A percentile compares a stretch with the other conserved stretches of the same genome.
Evolutionary conservation across 2,113 vertebrate genomes (phyloP).

Genomic region (Tetrax tetrax): DNA sequence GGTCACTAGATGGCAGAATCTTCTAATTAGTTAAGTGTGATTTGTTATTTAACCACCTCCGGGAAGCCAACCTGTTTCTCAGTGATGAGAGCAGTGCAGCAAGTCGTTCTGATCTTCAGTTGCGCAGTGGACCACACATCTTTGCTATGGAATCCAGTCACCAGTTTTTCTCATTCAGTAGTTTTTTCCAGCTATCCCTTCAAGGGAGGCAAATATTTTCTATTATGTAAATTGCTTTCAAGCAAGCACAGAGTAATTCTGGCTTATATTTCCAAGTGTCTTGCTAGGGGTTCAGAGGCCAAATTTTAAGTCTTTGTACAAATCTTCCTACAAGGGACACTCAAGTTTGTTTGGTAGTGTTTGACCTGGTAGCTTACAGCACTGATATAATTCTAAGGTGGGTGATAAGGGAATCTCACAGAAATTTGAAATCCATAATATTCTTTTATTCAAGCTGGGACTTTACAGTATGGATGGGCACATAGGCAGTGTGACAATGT

Average conservation of each 20-base stretch:
- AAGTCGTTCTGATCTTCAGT: background rate
- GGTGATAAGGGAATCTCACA: background rate
- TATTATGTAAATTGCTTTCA: background rate
- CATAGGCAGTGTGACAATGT: no score
- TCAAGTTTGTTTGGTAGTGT: background rate
- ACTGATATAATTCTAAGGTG: background rate
- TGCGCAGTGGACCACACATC: background rate
- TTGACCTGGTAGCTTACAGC: background rate
- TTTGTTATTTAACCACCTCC: background rate
- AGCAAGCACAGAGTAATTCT: background rate
- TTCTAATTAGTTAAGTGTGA: constrained; percentile 46
- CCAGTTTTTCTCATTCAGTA: background rate
- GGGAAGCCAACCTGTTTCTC: background rate
- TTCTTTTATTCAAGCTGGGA: no score
- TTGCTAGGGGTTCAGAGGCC: background rate
- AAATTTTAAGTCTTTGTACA: background rate
- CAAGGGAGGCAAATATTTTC: background rate
- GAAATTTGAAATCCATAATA: fast-evolving
- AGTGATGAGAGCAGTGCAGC: background rate
- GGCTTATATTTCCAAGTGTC: background rate
- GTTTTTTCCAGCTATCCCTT: background rate
- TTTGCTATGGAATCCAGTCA: background rate
- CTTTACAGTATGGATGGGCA: no score
- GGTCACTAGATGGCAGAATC: constrained; percentile 61
- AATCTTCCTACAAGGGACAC: background rate